Conservation (phyloP, 37 sponge, comb jelly and placozoan species). For the Chondrilla cf. caribensis region DNA sequence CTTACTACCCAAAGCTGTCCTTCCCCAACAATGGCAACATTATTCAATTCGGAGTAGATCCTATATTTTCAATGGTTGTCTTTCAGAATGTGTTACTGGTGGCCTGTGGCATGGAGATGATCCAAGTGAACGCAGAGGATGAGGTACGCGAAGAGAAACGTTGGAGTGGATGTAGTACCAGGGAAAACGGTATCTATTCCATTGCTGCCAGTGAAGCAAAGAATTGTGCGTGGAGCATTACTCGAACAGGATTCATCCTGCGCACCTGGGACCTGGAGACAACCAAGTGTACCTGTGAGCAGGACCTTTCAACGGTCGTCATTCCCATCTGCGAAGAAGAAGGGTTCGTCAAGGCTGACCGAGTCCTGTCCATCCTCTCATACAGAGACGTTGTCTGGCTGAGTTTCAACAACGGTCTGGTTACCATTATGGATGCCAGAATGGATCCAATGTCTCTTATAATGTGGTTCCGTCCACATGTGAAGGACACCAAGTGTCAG, state of each 20-base stretch:
- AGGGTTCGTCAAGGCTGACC: slow-evolving; percentile 25
- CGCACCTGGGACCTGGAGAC: slow-evolving; percentile 60
- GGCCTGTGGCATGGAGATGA: slow-evolving; percentile 67
- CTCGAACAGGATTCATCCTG: slow-evolving; percentile 25
- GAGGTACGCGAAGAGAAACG: slow-evolving; percentile 23
- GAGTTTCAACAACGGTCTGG: slow-evolving; percentile 54
- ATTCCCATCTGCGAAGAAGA: slow-evolving; percentile 40
- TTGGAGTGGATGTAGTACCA: slow-evolving; percentile 33
- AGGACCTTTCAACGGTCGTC: slow-evolving; percentile 36
- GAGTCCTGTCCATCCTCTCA: slow-evolving; percentile 54
- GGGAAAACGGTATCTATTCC: slow-evolving; percentile 48
- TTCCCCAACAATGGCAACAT: slow-evolving; percentile 37
- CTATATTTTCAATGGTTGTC: slow-evolving; percentile 68
- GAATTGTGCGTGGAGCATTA: slow-evolving; percentile 48
- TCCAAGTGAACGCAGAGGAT: slow-evolving; percentile 56
- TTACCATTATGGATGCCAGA: slow-evolving; percentile 50
- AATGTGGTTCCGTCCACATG: slow-evolving; percentile 55
- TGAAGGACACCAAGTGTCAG: slow-evolving; percentile 45
- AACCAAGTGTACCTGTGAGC: not conserved
- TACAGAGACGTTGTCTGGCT: slow-evolving; percentile 66
- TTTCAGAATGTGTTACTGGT: slow-evolving; percentile 61
- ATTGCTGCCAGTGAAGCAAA: slow-evolving; percentile 45
- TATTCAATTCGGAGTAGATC: slow-evolving; percentile 46
- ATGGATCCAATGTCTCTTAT: slow-evolving; percentile 26
- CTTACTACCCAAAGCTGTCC: slow-evolving; percentile 61